A percentile compares a stretch with the other conserved stretches of the same genome.
Evolutionary conservation across 2,888 invertebrate species (phyloP).

Genomic region (Limnephilus lunatus): DNA sequence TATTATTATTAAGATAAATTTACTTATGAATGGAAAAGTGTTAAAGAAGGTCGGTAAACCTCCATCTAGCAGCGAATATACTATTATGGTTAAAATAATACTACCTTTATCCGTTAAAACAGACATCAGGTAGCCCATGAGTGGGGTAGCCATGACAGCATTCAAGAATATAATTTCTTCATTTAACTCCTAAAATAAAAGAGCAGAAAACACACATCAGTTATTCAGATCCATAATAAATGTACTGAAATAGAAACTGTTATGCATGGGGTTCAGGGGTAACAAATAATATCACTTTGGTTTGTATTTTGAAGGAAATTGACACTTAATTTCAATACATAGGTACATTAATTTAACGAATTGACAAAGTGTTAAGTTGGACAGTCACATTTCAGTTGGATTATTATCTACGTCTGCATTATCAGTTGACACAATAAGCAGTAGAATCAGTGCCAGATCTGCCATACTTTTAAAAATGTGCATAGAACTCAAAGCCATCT

Average conservation of each 20-base stretch:
- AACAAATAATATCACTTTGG: background rate
- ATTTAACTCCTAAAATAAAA: conserved; percentile 77
- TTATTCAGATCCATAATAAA: background rate
- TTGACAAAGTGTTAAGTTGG: background rate
- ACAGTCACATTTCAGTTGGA: background rate
- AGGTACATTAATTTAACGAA: background rate
- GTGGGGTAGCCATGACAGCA: conserved; percentile 84
- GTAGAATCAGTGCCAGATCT: too few relatives aligned
- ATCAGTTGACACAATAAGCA: too few relatives aligned
- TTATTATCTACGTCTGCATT: too few relatives aligned
- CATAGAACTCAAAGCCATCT: too few relatives aligned
- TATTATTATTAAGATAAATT: background rate
- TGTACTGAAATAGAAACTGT: background rate
- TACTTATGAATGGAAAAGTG: background rate
- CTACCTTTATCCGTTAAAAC: conserved; percentile 81
- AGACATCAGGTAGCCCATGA: conserved; percentile 84
- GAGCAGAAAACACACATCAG: background rate
- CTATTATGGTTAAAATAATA: background rate
- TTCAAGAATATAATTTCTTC: conserved; percentile 90
- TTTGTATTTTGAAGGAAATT: background rate
- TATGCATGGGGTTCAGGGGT: background rate
- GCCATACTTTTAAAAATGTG: too few relatives aligned
- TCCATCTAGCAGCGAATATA: background rate
- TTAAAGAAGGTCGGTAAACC: background rate
- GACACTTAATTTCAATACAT: background rate